A percentile compares a stretch with the other conserved stretches of the same genome.
phyloP scores from a whole-genome alignment of 2,888 invertebrate species.

The Caenorhabditis uteleia region DNA sequence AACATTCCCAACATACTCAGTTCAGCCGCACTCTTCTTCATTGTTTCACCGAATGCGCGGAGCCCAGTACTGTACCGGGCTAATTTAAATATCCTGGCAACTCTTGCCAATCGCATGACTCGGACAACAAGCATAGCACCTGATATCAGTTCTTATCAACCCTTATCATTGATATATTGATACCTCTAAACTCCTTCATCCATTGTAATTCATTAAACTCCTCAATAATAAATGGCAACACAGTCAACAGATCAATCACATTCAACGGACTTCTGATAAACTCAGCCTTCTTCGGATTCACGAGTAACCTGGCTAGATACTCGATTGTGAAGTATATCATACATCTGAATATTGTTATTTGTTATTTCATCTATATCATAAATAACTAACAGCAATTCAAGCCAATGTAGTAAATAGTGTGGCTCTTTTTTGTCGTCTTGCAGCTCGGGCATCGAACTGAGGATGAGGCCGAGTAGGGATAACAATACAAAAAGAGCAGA shows the following conservation, averaged over 20 bases:
- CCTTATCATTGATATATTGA: neutral
- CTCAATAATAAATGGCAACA: slow-evolving; percentile 58
- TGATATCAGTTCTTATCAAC: slow-evolving; percentile 11
- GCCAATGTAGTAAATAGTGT: slow-evolving; percentile 30
- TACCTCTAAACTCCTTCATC: slow-evolving; percentile 59
- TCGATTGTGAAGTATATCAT: slow-evolving; percentile 67
- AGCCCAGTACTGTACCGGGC: slow-evolving; percentile 63
- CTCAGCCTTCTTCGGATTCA: slow-evolving; percentile 58
- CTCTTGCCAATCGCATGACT: slow-evolving; percentile 63
- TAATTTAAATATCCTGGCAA: slow-evolving; percentile 65
- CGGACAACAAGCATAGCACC: slow-evolving; percentile 67
- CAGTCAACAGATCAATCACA: slow-evolving; percentile 65
- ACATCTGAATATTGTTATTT: slow-evolving; percentile 46
- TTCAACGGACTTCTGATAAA: slow-evolving; percentile 64
- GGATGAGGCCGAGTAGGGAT: slow-evolving; percentile 62
- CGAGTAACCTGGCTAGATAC: slow-evolving; percentile 58
- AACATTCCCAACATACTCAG: slow-evolving; percentile 68
- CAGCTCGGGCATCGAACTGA: slow-evolving; percentile 67
- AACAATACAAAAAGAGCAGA: slow-evolving; percentile 65
- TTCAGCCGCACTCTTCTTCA: slow-evolving; percentile 67
- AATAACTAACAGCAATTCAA: slow-evolving; percentile 30
- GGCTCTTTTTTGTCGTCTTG: slow-evolving; percentile 61
- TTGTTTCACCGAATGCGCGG: slow-evolving; percentile 65
- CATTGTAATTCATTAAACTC: slow-evolving; percentile 53
- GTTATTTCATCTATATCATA: neutral